These are phyloP conservation scores for Syrista parreyssii DNA, from an alignment of 2,888 invertebrate genomes.

Conservation along the genomic window DNA sequence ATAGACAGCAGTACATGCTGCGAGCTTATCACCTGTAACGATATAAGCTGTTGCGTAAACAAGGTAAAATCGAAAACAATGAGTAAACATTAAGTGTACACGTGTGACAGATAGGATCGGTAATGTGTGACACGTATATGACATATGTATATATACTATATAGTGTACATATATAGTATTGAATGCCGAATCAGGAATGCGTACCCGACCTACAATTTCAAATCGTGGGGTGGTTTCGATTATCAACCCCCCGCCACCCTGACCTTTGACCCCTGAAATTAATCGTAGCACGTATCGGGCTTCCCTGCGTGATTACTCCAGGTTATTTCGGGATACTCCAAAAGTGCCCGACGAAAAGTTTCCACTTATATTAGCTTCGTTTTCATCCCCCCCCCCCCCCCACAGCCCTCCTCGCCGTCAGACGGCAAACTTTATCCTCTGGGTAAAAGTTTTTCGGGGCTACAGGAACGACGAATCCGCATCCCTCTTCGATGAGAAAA, in stretches of 20 bases:
- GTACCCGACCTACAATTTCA: background rate
- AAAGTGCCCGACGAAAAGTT: slow-evolving; percentile 37
- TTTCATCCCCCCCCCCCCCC: background rate
- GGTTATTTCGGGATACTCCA: slow-evolving; percentile 46
- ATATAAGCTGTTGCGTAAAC: background rate
- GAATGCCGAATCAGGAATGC: background rate
- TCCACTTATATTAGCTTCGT: slow-evolving; percentile 39
- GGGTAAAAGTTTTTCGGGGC: background rate
- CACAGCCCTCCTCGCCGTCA: background rate
- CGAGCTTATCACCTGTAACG: background rate
- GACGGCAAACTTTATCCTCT: background rate
- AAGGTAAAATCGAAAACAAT: background rate
- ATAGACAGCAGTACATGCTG: background rate
- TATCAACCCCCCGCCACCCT: background rate
- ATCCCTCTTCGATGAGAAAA: background rate
- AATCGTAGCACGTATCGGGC: slow-evolving; percentile 30
- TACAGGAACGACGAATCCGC: background rate
- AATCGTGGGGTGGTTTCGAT: background rate
- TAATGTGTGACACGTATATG: background rate
- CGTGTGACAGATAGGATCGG: background rate
- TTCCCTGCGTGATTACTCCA: slow-evolving; percentile 44
- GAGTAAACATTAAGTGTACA: background rate
- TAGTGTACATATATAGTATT: background rate
- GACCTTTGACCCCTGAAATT: slow-evolving; percentile 3
- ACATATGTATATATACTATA: background rate